These are phyloP conservation scores for Galbula dea DNA, from an alignment of 2,113 vertebrate genomes.

Conservation along the genomic window DNA sequence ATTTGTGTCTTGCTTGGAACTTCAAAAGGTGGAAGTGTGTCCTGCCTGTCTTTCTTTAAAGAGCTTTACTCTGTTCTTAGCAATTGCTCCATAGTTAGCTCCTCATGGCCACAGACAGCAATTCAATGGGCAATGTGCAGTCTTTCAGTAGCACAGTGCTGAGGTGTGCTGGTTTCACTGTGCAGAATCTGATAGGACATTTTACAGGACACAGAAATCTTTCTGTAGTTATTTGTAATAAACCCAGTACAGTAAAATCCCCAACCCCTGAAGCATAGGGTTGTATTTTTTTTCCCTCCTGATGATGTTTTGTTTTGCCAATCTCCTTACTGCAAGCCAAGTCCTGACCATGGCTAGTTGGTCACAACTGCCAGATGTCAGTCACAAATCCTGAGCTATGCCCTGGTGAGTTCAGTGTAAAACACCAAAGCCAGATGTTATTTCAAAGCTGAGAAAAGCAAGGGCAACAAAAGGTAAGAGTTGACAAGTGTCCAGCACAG, in stretches of 20 bases:
- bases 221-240: background rate
- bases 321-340: background rate
- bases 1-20: background rate
- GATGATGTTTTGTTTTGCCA: background rate
- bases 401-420: background rate
- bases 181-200: background rate
- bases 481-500: background rate
- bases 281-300: background rate
- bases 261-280: no score
- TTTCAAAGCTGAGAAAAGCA: background rate
- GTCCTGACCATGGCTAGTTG: background rate
- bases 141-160: background rate
- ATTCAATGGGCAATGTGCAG: accelerated
- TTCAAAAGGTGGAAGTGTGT: background rate
- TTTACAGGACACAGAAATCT: background rate
- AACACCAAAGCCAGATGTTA: background rate
- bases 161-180: background rate
- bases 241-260: background rate
- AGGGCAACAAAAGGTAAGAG: background rate
- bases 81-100: background rate
- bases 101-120: accelerated
- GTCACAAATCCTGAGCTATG: background rate
- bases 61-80: background rate
- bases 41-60: background rate
- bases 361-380: background rate